Conservation (phyloP, 2,797 vertebrate genomes). For the Pyrocephalus nanus region DNA sequence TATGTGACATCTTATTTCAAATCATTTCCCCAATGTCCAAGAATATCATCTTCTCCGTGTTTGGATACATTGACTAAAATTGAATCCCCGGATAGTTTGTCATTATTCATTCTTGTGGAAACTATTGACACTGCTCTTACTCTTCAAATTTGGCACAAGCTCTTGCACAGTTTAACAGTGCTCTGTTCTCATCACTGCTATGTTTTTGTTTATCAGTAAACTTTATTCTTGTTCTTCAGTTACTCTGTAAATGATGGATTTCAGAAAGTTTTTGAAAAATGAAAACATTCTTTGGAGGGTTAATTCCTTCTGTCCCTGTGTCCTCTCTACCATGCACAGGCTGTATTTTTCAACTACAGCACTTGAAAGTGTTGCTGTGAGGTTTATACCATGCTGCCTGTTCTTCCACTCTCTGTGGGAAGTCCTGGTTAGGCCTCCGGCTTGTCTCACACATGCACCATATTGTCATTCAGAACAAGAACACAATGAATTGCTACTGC, state of each 20-base stretch:
- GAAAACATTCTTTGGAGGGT: background rate
- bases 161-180: background rate
- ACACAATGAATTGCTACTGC: background rate
- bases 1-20: background rate
- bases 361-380: constrained; percentile 34
- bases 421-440: constrained; percentile 18
- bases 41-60: background rate
- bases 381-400: background rate
- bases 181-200: background rate
- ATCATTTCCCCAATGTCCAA: background rate
- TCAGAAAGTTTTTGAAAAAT: background rate
- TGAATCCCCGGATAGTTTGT: background rate
- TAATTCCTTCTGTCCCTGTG: background rate
- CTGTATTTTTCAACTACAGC: background rate
- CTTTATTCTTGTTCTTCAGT: background rate
- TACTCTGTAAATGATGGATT: background rate
- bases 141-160: background rate
- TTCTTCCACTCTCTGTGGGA: constrained; percentile 6
- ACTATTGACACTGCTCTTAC: background rate
- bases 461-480: constrained; percentile 25
- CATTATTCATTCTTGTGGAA: background rate
- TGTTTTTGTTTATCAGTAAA: background rate
- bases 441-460: constrained; percentile 3
- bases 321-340: background rate
- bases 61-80: background rate